Base-by-base conservation (phyloP, 2,888 invertebrate species). In the Cactoblastis cactorum region DNA sequence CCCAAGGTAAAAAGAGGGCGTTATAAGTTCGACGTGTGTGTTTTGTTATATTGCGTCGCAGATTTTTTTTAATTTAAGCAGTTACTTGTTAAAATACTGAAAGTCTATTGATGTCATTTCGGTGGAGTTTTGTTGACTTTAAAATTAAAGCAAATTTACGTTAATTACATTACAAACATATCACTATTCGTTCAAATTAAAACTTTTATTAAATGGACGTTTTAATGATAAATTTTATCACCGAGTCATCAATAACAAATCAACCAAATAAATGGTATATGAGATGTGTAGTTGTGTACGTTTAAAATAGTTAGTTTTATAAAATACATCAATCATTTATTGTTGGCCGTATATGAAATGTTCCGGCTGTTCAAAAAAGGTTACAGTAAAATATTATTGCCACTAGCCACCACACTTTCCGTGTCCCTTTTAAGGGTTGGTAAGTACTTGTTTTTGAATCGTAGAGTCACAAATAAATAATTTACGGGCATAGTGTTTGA, bases 281-380 rank as follows among this genome's bases (percentile, higher is more conserved):
- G 37, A 37, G 24, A 19, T 38, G 38, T 24, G 39, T 28, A 22
- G n/a, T n/a, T n/a, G n/a, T n/a, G n/a, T 17, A 39, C 18, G 34
- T 39, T 28, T 41, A 41, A 49, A 41, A 33, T 49, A 49, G 33
- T 41, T 39, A 12, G 33, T 41, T 39, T 11, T 12, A 41, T 22
- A 41, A 41, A 33, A 33, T 41, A 41, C 49, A 49, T 49, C 49
- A 49, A 49, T 49, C 49, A 49, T 49, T 33, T 34, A 49, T 49
- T 41, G 49, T 49, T 33, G 49, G 18, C 34, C 39, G 41, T 14
- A 49, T 33, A 43, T 28, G n/a, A 39, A 39, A 35, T 37, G 46
- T 22, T 22, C 39, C 22, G 33, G 22, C 9, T 9, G 43, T 28
- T 49, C 33, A 49, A 41, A 48, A 49, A 49, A 49, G 49, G 49